A percentile compares a stretch with the other conserved stretches of the same genome.
Evolutionary conservation across 2,113 vertebrate species (phyloP).

Genomic region (Antechinus stuartii): DNA sequence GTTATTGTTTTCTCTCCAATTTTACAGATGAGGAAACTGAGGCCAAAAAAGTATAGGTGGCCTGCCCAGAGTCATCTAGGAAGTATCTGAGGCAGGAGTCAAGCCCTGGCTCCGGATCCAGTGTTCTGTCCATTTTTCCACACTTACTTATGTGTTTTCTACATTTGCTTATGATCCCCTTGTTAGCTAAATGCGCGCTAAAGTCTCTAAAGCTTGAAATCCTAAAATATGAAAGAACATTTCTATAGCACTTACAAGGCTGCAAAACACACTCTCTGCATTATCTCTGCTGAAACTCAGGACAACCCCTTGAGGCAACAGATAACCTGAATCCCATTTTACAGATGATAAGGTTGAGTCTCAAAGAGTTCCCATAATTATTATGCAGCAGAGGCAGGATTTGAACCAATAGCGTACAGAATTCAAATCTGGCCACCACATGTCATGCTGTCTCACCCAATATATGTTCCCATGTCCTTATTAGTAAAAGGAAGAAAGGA

Average conservation of each 20-base stretch:
- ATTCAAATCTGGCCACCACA: not conserved
- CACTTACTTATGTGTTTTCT: not conserved
- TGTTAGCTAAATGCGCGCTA: not conserved
- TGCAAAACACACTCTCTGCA: not conserved
- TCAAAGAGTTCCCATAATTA: not conserved
- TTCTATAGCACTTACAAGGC: not conserved
- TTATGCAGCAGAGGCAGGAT: not conserved
- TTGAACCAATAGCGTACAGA: not conserved
- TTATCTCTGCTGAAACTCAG: not conserved
- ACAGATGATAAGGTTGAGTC: not conserved
- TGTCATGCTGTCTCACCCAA: not conserved
- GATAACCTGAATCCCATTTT: not conserved
- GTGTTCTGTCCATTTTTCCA: not conserved
- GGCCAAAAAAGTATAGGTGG: not conserved
- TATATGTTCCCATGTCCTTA: not conserved
- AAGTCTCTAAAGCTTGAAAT: not conserved
- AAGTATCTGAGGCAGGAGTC: not conserved
- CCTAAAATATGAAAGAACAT: not conserved
- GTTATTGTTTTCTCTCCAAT: not conserved
- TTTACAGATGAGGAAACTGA: constrained; percentile 4
- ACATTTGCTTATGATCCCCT: not conserved
- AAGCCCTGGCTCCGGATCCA: not conserved
- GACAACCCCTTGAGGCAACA: not conserved
- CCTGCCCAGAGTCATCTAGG: not conserved
- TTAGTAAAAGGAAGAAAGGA: not conserved